Conservation (phyloP, 2,113 vertebrate species). For the Xyliphius kryptos region DNA sequence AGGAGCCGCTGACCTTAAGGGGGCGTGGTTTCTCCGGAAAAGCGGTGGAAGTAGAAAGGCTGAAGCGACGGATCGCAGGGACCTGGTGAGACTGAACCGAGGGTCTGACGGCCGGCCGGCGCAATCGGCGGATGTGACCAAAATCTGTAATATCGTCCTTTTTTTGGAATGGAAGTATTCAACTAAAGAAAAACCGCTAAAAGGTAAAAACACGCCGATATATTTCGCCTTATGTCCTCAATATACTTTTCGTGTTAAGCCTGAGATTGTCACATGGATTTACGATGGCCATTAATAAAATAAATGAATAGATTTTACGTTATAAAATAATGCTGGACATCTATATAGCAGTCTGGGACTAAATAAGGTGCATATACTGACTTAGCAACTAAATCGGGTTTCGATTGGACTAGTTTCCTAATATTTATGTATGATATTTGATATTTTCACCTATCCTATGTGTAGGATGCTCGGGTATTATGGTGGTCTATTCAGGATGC, state of each 20-base stretch:
- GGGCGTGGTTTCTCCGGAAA: constrained; percentile 1
- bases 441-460: neutral
- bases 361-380: neutral
- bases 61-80: constrained; percentile 50
- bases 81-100: constrained; percentile 52
- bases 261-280: constrained; percentile 5
- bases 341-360: neutral
- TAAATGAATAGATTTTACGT: neutral
- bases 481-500: neutral
- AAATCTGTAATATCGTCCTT: constrained; percentile 53
- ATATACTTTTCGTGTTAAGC: neutral
- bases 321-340: neutral
- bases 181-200: constrained; percentile 47
- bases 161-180: constrained; percentile 55
- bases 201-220: constrained; percentile 54
- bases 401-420: neutral
- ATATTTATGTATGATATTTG: neutral
- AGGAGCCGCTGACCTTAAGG: neutral
- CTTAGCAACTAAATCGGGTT: neutral
- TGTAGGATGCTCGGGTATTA: neutral
- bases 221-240: constrained; percentile 23
- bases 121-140: constrained; percentile 66
- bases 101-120: constrained; percentile 62
- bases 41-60: neutral
- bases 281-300: constrained; percentile 19